Conservation (phyloP, 2,888 invertebrate genomes). For the Herminia tarsipennalis region DNA sequence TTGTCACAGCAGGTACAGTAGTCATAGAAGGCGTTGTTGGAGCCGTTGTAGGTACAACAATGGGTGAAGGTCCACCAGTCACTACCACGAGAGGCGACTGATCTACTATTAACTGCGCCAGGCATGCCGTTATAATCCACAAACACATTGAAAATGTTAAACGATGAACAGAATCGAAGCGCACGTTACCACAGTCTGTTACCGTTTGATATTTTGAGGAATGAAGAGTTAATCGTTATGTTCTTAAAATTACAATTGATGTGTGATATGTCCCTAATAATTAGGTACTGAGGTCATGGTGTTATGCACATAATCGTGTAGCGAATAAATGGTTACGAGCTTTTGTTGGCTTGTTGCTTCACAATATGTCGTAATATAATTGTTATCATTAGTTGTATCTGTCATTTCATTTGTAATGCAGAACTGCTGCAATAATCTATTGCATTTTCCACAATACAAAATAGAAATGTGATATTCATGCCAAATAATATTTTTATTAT, state of each 20-base stretch:
- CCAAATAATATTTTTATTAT: too few relatives aligned
- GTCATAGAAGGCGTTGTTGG: constrained; percentile 35
- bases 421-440: too few relatives aligned
- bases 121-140: constrained; percentile 80
- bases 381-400: too few relatives aligned
- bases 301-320: constrained; percentile 69
- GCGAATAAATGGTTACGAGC: constrained; percentile 82
- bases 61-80: constrained; percentile 74
- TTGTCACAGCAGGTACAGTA: not conserved
- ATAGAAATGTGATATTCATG: too few relatives aligned
- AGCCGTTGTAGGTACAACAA: constrained; percentile 68
- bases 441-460: too few relatives aligned
- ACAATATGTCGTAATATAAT: too few relatives aligned
- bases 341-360: constrained; percentile 51
- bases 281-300: constrained; percentile 82
- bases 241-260: constrained; percentile 68
- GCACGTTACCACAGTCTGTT: constrained; percentile 31
- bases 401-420: too few relatives aligned
- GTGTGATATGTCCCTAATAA: constrained; percentile 82
- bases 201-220: constrained; percentile 48
- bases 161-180: constrained; percentile 1
- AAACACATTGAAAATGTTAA: constrained; percentile 65
- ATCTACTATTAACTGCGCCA: constrained; percentile 72
- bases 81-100: constrained; percentile 66
- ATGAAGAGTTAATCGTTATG: constrained; percentile 68